Evolutionary conservation across 2,888 invertebrate genomes (phyloP).

Genomic region (Dryadula phaetusa): DNA sequence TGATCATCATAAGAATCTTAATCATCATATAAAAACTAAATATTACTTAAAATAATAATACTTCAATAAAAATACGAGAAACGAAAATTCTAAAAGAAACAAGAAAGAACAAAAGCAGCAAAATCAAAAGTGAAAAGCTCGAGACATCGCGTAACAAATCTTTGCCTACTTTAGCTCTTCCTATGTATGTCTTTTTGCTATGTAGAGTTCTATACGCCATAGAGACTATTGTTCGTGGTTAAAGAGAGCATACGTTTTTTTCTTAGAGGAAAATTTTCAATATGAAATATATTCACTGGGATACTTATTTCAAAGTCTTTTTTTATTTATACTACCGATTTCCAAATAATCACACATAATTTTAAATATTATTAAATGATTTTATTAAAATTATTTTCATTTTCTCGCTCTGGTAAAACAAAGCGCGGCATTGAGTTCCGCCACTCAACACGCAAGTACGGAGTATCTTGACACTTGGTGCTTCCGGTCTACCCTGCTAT

Average conservation of each 20-base stretch:
- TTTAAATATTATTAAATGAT: too few species aligned
- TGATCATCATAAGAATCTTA: too few species aligned
- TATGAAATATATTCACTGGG: neutral
- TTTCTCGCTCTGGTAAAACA: too few species aligned
- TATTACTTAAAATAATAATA: slow-evolving; percentile 1
- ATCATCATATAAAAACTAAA: too few species aligned
- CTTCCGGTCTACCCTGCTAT: too few species aligned
- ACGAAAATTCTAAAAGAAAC: slow-evolving; percentile 9
- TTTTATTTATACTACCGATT: too few species aligned
- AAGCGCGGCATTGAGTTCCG: too few species aligned
- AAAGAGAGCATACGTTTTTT: slow-evolving; percentile 11
- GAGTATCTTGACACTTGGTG: too few species aligned
- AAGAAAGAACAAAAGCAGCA: slow-evolving; percentile 24
- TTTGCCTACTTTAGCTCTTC: slow-evolving; percentile 31
- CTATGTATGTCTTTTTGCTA: slow-evolving; percentile 15
- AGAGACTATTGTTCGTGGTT: slow-evolving; percentile 25
- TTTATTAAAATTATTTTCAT: too few species aligned
- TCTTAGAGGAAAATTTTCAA: neutral
- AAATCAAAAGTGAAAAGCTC: slow-evolving; percentile 38
- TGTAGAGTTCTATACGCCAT: slow-evolving; percentile 24
- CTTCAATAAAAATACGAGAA: neutral
- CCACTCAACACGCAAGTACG: too few species aligned
- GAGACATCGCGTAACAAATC: slow-evolving; percentile 32
- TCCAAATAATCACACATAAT: neutral
- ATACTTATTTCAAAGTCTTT: too few species aligned